phyloP scores from a whole-genome alignment of 2,113 vertebrate species.

The Vicugna pacos region DNA sequence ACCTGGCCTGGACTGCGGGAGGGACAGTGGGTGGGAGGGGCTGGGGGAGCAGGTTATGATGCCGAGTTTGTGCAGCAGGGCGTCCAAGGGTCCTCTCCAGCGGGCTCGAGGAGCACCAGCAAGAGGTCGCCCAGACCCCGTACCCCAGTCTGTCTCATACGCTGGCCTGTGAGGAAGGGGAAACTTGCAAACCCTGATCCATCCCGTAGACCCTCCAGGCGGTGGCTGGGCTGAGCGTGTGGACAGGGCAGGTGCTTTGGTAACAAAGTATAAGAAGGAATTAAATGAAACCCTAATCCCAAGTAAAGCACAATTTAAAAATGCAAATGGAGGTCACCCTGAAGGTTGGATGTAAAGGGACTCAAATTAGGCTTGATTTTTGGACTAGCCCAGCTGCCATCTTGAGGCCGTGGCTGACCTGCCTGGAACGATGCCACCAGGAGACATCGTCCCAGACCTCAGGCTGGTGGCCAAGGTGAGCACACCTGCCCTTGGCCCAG shows the following conservation, averaged over 20 bases:
- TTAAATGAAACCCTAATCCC: not conserved
- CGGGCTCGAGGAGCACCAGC: fast-evolving
- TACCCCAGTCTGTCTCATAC: not conserved
- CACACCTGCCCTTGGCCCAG: fast-evolving
- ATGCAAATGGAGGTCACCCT: not conserved
- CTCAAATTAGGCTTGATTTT: conserved; percentile 41
- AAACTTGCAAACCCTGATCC: not conserved
- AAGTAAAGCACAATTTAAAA: not conserved
- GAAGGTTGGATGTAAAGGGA: not conserved
- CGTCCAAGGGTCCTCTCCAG: not conserved
- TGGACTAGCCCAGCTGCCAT: conserved; percentile 56
- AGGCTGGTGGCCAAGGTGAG: not conserved
- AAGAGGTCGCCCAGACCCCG: fast-evolving
- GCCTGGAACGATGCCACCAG: not conserved
- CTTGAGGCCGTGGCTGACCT: not conserved
- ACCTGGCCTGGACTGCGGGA: not conserved
- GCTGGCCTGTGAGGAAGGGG: not conserved
- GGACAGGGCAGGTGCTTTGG: not conserved
- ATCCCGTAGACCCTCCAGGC: not conserved
- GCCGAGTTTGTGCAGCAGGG: not conserved
- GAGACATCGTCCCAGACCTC: not conserved
- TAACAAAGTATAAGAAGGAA: not conserved
- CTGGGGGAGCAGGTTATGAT: fast-evolving
- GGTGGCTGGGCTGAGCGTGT: fast-evolving
- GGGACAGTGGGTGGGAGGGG: not conserved